Base-by-base conservation (phyloP, 2,888 invertebrate species). In the Dilophus febrilis region DNA sequence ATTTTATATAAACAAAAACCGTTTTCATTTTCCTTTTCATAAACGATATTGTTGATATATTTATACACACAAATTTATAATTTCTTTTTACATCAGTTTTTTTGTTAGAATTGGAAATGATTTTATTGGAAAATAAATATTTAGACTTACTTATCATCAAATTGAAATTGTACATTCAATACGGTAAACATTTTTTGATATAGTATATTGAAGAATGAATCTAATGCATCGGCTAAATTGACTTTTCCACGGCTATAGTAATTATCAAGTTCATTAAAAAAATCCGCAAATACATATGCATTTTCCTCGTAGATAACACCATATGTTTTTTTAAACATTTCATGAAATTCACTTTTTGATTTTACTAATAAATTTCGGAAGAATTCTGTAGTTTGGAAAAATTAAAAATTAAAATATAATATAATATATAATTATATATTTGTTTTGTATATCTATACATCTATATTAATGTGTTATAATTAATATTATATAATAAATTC, bases 161-260 rank as follows among this genome's bases (percentile, higher is more conserved):
- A 90, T 45, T 71, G 71, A 59, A 91, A 92, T 63, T 91, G 90
- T n/a, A 81, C 72, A 62, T 95, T 92, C 51, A 94, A 71, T 35
- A 94, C 91, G 14, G 80, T 81, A 65, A 94, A 94, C 91, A 95
- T 94, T 61, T 86, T 85, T 65, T 91, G 85, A 62, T 94, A 90
- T 29, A 95, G 73, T 13, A 81, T 80, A 49, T 78, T 80, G 67
- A 95, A 95, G 70, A 95, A 95, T 48, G 76, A 76, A 55, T 94
- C 87, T 78, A 95, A 79, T 46, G 85, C 82, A 45, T 78, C 80
- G 41, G 82, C 74, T 44, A 95, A 72, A 56, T 88, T 79, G 39
- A 85, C 75, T 55, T 84, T 77, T 34, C 91, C 91, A 43, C 75
- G 75, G 12, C 72, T 70, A 65, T 91, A 94, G 61, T 94, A 95